Evolutionary conservation across 2,113 vertebrate species (phyloP).

Genomic region (Corythaixoides concolor): DNA sequence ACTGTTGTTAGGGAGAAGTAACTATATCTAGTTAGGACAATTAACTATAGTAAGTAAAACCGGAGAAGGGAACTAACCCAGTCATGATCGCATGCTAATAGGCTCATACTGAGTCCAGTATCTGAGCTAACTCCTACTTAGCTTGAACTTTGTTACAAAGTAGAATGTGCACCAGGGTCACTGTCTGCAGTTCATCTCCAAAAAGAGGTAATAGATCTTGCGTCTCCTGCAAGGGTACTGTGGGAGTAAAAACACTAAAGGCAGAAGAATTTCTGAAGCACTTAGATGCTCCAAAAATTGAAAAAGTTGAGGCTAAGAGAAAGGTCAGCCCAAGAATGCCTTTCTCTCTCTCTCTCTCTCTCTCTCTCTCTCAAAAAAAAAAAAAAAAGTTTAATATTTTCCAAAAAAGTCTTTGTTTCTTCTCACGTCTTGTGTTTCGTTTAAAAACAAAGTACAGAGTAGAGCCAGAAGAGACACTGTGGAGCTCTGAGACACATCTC

Average conservation of each 20-base stretch:
- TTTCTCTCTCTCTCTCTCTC: neutral
- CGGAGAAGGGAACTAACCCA: neutral
- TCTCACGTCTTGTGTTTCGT: neutral
- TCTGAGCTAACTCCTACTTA: neutral
- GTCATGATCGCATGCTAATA: neutral
- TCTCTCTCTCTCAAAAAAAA: too few species aligned
- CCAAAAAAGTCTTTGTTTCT: neutral
- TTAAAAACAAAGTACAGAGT: neutral
- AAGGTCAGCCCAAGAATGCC: neutral
- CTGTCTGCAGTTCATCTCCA: neutral
- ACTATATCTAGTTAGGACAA: neutral
- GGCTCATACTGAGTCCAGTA: neutral
- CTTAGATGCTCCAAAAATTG: neutral
- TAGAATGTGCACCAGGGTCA: neutral
- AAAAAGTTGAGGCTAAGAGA: neutral
- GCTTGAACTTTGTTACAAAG: neutral
- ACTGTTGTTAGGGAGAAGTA: neutral
- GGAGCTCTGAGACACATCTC: fast-evolving
- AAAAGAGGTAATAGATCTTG: neutral
- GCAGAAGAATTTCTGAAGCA: neutral
- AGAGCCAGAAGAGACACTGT: neutral
- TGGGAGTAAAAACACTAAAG: neutral
- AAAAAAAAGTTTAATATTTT: neutral
- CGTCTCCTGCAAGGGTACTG: neutral
- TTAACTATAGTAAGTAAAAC: neutral